phyloP scores from a whole-genome alignment of 2,113 vertebrate genomes.

The Dipodomys spectabilis region DNA sequence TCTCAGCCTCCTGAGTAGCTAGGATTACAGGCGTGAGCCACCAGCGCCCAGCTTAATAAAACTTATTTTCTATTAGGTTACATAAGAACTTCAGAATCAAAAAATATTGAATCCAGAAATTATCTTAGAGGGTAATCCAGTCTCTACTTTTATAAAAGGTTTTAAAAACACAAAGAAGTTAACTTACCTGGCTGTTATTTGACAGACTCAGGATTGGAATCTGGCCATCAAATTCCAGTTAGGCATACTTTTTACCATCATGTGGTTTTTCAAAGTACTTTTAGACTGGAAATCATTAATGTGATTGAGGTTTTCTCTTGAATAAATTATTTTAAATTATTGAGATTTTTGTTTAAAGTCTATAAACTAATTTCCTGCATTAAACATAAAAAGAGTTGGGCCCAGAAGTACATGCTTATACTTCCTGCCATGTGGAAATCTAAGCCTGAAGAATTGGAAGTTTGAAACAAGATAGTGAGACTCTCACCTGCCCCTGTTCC shows the following conservation, averaged over 20 bases:
- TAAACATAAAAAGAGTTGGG: constrained; percentile 27
- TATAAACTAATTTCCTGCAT: constrained; percentile 16
- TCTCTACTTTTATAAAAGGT: constrained; percentile 45
- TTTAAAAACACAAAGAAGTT: constrained; percentile 40
- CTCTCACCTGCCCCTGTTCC: background rate
- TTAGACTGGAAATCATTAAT: constrained; percentile 35
- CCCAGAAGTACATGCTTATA: background rate
- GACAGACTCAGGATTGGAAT: constrained; percentile 9
- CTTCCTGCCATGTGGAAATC: background rate
- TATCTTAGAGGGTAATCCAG: background rate
- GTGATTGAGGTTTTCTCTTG: constrained; percentile 37
- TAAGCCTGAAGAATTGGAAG: background rate
- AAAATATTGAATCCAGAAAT: constrained; percentile 45
- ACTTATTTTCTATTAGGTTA: background rate
- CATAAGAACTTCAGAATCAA: constrained; percentile 35
- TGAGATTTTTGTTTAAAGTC: constrained; percentile 17
- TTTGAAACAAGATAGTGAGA: background rate
- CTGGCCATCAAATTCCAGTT: constrained; percentile 27
- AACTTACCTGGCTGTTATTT: constrained; percentile 37
- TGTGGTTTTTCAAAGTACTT: background rate
- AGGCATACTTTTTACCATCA: background rate
- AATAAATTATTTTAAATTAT: constrained; percentile 46
- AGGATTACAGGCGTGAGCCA: too few species aligned
- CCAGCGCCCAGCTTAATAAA: too few species aligned
- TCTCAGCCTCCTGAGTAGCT: too few species aligned